Evolutionary conservation across 2,888 invertebrate genomes (phyloP).

Genomic region (Dendrolimus houi): DNA sequence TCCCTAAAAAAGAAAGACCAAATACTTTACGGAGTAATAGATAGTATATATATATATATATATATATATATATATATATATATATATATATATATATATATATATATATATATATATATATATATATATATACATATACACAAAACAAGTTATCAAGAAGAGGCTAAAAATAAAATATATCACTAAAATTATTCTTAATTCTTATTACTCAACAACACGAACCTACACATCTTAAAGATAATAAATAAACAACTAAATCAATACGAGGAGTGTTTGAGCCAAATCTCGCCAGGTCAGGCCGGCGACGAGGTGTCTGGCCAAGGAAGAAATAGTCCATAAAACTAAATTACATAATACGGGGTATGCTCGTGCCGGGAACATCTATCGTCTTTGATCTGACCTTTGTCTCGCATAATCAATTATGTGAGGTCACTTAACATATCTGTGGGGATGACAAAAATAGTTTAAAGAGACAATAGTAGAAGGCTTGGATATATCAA

Average conservation of each 20-base stretch:
- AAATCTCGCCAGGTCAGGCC: conserved; percentile 19
- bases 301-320: conserved; percentile 30
- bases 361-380: background rate
- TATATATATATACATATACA: too few relatives aligned
- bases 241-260: conserved; percentile 2
- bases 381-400: conserved; percentile 2
- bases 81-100: too few relatives aligned
- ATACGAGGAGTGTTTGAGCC: conserved; percentile 14
- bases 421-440: too few relatives aligned
- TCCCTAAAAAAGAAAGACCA: too few relatives aligned
- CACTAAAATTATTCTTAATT: background rate
- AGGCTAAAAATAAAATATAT: background rate
- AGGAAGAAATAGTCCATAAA: conserved; percentile 6
- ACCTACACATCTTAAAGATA: conserved; percentile 1
- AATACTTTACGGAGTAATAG: too few relatives aligned
- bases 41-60: too few relatives aligned
- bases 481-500: too few relatives aligned
- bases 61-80: too few relatives aligned
- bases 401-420: background rate
- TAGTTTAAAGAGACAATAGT: too few relatives aligned
- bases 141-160: background rate
- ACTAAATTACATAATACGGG: background rate
- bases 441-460: too few relatives aligned
- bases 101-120: too few relatives aligned
- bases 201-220: background rate